These are phyloP conservation scores for Drosophila yakuba DNA, from an alignment of 1,140 invertebrate species.

Conservation along the genomic window DNA sequence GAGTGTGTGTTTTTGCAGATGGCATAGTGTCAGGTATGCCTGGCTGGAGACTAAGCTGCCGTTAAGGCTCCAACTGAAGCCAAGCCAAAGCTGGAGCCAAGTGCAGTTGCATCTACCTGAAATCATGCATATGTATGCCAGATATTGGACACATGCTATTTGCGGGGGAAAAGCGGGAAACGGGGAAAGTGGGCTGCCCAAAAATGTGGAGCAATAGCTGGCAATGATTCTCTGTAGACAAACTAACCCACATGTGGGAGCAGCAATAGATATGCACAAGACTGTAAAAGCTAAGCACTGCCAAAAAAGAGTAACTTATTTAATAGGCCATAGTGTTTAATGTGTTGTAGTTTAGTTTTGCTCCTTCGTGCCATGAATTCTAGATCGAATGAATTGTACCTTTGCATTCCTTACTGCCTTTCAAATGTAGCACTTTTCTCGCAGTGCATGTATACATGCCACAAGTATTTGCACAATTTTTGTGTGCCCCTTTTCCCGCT, in stretches of 20 bases:
- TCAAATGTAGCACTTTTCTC: background rate
- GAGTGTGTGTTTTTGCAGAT: slow-evolving; percentile 17
- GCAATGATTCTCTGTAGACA: slow-evolving; percentile 49
- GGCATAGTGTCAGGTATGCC: slow-evolving; percentile 46
- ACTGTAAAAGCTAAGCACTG: slow-evolving; percentile 1
- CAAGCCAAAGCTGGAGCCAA: slow-evolving; percentile 48
- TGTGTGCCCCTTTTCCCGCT: slow-evolving; percentile 3
- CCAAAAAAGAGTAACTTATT: background rate
- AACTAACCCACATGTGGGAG: slow-evolving; percentile 57
- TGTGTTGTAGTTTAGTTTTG: too few relatives aligned
- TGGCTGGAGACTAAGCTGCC: slow-evolving; percentile 67
- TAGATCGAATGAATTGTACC: background rate
- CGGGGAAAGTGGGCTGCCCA: slow-evolving; percentile 16
- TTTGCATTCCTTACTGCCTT: background rate
- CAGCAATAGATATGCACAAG: slow-evolving; percentile 21
- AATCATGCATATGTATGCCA: slow-evolving; percentile 39
- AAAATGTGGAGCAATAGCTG: slow-evolving; percentile 67
- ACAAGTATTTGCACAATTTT: slow-evolving; percentile 66
- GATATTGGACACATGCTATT: slow-evolving; percentile 64
- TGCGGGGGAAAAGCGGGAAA: slow-evolving; percentile 17
- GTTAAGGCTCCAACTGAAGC: slow-evolving; percentile 63
- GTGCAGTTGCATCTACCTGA: slow-evolving; percentile 56
- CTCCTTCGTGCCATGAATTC: too few relatives aligned
- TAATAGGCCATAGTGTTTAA: too few relatives aligned
- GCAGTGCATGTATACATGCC: slow-evolving; percentile 28